phyloP scores from a whole-genome alignment of 2,113 vertebrate species.

The Proteles cristata region DNA sequence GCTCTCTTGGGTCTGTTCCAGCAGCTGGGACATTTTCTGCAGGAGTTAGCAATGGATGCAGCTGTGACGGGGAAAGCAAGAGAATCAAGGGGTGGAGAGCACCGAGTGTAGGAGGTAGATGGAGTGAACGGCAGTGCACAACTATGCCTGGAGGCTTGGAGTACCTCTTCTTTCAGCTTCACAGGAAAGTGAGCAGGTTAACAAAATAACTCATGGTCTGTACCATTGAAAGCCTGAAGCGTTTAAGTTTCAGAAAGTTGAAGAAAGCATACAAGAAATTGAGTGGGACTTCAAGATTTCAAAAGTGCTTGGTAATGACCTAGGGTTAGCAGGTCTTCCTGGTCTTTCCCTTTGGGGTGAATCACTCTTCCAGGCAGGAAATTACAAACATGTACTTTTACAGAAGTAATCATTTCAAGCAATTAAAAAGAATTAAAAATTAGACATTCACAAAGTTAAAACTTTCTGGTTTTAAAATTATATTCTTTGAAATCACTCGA shows the following conservation, averaged over 20 bases:
- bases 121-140: fast-evolving
- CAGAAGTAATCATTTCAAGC: neutral
- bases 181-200: neutral
- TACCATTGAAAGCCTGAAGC: neutral
- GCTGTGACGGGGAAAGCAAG: neutral
- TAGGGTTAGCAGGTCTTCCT: neutral
- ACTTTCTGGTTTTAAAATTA: constrained; percentile 25
- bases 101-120: fast-evolving
- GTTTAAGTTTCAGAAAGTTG: constrained; percentile 4
- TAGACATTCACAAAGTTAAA: neutral
- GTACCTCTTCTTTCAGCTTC: neutral
- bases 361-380: neutral
- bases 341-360: neutral
- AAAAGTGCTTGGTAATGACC: neutral
- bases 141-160: neutral
- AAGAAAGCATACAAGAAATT: neutral
- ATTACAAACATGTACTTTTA: neutral
- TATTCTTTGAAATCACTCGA: neutral
- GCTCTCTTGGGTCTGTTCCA: neutral
- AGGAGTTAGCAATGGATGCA: neutral
- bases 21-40: neutral
- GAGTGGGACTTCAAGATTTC: neutral
- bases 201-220: neutral
- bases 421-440: constrained; percentile 30
- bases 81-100: neutral